Conservation (phyloP, 2,797 vertebrate genomes). For the Poecilia picta region DNA sequence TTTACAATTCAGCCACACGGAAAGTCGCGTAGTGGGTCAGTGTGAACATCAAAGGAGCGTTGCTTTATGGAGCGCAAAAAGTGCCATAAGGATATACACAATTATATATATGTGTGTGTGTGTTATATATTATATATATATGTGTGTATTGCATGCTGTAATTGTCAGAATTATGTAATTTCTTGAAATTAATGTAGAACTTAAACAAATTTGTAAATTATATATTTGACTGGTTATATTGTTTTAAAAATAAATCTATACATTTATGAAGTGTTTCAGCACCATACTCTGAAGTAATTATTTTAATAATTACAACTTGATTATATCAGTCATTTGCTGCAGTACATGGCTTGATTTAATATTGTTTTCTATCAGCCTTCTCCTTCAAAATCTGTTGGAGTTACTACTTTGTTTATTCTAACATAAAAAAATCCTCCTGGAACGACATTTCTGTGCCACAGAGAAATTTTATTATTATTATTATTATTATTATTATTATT, state of each 20-base stretch:
- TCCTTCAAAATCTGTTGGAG: background rate
- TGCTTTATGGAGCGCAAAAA: background rate
- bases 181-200: background rate
- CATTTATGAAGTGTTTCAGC: background rate
- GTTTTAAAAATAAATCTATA: background rate
- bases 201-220: background rate
- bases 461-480: too few species aligned
- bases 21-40: background rate
- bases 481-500: background rate
- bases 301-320: too few species aligned
- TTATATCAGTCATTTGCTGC: background rate
- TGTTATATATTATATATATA: background rate
- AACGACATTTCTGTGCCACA: background rate
- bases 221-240: background rate
- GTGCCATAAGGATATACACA: background rate
- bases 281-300: background rate
- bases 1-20: slow-evolving; percentile 16
- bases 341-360: background rate
- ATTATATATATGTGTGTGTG: too few species aligned
- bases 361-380: background rate
- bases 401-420: background rate
- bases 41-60: background rate
- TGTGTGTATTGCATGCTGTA: background rate
- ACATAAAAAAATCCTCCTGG: background rate
- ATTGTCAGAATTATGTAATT: background rate